Percentiles rank a stretch among this genome's conserved stretches.
These are phyloP conservation scores for Aulostomus chinensis DNA, from an alignment of 2,797 vertebrate genomes.

Conservation along the genomic window DNA sequence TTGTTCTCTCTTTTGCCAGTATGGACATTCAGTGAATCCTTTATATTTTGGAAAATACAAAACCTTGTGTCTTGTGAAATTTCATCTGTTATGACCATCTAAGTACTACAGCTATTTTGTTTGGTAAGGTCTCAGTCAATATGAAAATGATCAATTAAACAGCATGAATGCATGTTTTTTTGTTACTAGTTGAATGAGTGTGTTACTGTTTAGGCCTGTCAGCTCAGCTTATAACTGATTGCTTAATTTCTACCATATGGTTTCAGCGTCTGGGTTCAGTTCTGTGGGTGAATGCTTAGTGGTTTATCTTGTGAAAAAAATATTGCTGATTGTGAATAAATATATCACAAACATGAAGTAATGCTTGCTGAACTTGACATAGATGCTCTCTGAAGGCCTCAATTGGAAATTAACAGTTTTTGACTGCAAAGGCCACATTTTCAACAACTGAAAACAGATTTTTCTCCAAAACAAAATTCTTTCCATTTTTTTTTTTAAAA, in stretches of 20 bases:
- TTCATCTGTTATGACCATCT: too few species aligned
- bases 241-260: slow-evolving; percentile 25
- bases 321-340: slow-evolving; percentile 1
- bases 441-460: not conserved
- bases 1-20: slow-evolving; percentile 1
- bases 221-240: slow-evolving; percentile 23
- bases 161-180: too few species aligned
- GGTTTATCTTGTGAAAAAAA: not conserved
- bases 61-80: not conserved
- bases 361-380: not conserved
- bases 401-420: not conserved
- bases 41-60: not conserved
- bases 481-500: too few species aligned
- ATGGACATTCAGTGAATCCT: too few species aligned
- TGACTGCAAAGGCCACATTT: not conserved
- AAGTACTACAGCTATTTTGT: not conserved
- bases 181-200: slow-evolving; percentile 5
- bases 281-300: slow-evolving; percentile 12
- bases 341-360: slow-evolving; percentile 7
- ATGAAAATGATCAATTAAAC: too few species aligned
- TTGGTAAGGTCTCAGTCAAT: too few species aligned
- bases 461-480: not conserved
- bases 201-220: slow-evolving; percentile 3
- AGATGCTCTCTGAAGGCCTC: not conserved
- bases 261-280: slow-evolving; percentile 14